These are phyloP conservation scores for Platichthys stellatus DNA, from an alignment of 2,113 vertebrate genomes.

Conservation along the genomic window DNA sequence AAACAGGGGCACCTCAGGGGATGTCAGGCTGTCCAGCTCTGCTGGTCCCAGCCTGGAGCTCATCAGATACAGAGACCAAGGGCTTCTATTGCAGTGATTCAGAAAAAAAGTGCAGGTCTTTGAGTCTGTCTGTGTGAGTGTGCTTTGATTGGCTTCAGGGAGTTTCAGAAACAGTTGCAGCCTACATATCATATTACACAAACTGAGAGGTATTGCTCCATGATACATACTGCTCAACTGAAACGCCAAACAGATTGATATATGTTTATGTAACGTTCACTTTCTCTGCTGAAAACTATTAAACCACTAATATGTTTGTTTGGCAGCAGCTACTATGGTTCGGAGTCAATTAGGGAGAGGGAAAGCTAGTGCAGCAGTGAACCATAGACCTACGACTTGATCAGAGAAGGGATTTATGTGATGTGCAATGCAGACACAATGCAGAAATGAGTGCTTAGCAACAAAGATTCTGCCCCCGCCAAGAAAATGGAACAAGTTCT, in stretches of 20 bases:
- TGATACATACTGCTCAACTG: neutral
- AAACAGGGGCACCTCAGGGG: constrained; percentile 34
- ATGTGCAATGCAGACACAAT: constrained; percentile 10
- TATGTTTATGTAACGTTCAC: constrained; percentile 3
- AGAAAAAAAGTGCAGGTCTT: too few relatives aligned
- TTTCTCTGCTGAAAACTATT: neutral
- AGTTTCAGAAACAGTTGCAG: constrained; percentile 17
- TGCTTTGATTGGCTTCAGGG: constrained; percentile 24
- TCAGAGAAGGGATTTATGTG: constrained; percentile 12
- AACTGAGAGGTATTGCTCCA: neutral
- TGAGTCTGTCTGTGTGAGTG: constrained; percentile 18
- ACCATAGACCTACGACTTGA: neutral
- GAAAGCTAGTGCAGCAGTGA: neutral
- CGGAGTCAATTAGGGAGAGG: neutral
- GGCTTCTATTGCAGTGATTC: constrained; percentile 12
- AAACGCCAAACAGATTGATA: neutral
- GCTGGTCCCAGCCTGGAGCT: constrained; percentile 56
- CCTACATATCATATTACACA: constrained; percentile 7
- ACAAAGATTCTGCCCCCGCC: constrained; percentile 14
- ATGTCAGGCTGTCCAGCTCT: constrained; percentile 52
- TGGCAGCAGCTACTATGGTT: neutral
- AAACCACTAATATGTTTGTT: neutral
- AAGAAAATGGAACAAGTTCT: constrained; percentile 1
- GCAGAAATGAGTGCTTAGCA: constrained; percentile 25
- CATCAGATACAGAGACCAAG: constrained; percentile 45